Conservation (phyloP, 1,140 invertebrate species). For the Glomeris maerens region DNA sequence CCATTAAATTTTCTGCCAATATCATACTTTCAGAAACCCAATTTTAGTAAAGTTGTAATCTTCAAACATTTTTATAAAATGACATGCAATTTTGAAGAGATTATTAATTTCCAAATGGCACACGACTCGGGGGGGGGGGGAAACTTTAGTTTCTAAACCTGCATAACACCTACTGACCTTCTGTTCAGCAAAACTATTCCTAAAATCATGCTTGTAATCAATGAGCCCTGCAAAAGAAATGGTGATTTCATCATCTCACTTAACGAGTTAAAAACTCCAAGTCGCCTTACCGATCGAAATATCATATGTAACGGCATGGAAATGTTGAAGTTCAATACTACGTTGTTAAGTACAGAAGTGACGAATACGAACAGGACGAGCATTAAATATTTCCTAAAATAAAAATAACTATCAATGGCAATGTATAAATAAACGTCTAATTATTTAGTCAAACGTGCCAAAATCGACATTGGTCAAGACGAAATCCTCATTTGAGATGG, state of each 20-base stretch:
- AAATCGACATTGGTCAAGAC: too few species aligned
- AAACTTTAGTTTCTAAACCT: not conserved
- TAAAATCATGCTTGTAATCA: constrained; percentile 94
- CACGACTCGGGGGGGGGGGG: too few species aligned
- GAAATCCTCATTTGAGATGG: too few species aligned
- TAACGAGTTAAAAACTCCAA: not conserved
- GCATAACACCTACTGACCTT: constrained; percentile 25
- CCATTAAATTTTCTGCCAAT: too few species aligned
- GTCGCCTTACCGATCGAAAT: constrained; percentile 67
- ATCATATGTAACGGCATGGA: constrained; percentile 98
- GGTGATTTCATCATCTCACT: constrained; percentile 9
- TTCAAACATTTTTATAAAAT: constrained; percentile 10
- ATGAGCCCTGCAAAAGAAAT: constrained; percentile 52
- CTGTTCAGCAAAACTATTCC: constrained; percentile 80
- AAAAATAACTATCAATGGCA: too few species aligned
- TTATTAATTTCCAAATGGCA: too few species aligned
- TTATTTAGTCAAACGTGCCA: too few species aligned
- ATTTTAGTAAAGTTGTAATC: constrained; percentile 66
- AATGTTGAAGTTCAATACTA: constrained; percentile 92
- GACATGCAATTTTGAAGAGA: not conserved
- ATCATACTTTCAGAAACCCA: constrained; percentile 88
- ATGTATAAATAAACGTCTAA: too few species aligned
- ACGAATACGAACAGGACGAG: constrained; percentile 85
- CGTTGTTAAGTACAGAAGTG: constrained; percentile 86
- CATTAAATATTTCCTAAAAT: constrained; percentile 60